Base-by-base conservation (phyloP, 2,797 vertebrate genomes). In the Pelochelys cantorii region DNA sequence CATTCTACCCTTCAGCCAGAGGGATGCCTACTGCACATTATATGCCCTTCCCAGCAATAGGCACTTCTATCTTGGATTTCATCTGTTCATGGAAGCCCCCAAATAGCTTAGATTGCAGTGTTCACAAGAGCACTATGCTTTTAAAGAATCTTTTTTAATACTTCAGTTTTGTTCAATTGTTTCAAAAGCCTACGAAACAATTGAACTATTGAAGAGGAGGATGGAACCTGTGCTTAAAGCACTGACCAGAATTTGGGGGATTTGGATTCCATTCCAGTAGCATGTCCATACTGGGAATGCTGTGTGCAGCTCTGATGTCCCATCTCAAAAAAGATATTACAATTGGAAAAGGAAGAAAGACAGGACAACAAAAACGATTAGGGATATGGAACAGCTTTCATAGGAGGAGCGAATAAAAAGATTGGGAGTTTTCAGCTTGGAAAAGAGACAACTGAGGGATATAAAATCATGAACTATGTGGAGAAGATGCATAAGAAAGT, bases 51-150 rank as follows among this genome's bases (percentile, higher is more conserved):
- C 25, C 37, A 77, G 13, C 12, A 2, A 6, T 48, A 6, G 14
- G 14, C 23, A 52, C 42, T 77, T 48, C 48, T 52, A 52, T 77
- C 74, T 17, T 77, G 74, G 74, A 52, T 77, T 75, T 52, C 42
- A 29, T 48, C 27, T 25, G 53, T 5, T 5, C 71, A 85, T 20
- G 62, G 3, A 10, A 85, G 7, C 34, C 93, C 77, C 68, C 60
- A 74, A 11, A 23, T 34, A 23, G 65, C 20, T 11, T 48, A 20
- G 17, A 4, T 68, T 3, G 5, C 25, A 68, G 18, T 2, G 0
- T 57, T 93, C 23, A 22, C 6, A 23, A 34, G 7, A 85, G 52
- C 56, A 0, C n/a, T 94, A 88, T 93, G 5, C 3, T 94, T 95
- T 86, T 77, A 52, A 52, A 20, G 54, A 55, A 93, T 83, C 34